Conservation (phyloP, 2,113 vertebrate genomes). For the Gambusia holbrooki region DNA sequence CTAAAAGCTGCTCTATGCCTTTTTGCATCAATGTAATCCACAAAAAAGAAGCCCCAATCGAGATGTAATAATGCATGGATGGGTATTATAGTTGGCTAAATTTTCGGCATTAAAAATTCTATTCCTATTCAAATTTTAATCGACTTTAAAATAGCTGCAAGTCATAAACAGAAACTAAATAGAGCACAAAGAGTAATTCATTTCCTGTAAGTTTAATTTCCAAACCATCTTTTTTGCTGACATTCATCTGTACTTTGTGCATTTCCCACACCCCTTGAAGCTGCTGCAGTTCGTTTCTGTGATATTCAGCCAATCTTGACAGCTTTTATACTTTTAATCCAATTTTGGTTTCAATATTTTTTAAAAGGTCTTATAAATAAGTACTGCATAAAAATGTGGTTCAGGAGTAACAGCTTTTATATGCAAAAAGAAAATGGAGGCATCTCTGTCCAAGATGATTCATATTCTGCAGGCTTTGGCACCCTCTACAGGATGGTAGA, state of each 20-base stretch:
- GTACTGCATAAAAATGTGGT: too few relatives aligned
- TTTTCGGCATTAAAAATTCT: too few relatives aligned
- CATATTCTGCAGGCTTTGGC: constrained; percentile 70
- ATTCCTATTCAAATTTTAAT: too few relatives aligned
- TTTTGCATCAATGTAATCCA: background rate
- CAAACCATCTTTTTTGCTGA: too few relatives aligned
- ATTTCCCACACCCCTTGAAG: background rate
- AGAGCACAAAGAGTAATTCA: too few relatives aligned
- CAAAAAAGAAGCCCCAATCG: background rate
- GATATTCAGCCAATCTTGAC: background rate
- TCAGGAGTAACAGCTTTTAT: background rate
- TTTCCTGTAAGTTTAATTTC: too few relatives aligned
- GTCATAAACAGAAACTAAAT: too few relatives aligned
- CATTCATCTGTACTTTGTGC: background rate
- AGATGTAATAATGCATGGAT: too few relatives aligned
- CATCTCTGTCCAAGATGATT: background rate
- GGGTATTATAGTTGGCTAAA: too few relatives aligned
- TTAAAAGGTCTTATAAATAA: too few relatives aligned
- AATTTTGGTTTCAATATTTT: background rate
- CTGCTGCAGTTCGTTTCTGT: background rate
- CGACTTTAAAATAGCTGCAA: too few relatives aligned
- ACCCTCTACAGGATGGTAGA: constrained; percentile 70
- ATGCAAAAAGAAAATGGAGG: background rate
- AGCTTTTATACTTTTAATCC: background rate
- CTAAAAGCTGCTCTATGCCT: background rate